Evolutionary conservation across 2,113 vertebrate genomes (phyloP), one percentile per base, ranked within the genome.

Genomic region (Candoia aspera): DNA sequence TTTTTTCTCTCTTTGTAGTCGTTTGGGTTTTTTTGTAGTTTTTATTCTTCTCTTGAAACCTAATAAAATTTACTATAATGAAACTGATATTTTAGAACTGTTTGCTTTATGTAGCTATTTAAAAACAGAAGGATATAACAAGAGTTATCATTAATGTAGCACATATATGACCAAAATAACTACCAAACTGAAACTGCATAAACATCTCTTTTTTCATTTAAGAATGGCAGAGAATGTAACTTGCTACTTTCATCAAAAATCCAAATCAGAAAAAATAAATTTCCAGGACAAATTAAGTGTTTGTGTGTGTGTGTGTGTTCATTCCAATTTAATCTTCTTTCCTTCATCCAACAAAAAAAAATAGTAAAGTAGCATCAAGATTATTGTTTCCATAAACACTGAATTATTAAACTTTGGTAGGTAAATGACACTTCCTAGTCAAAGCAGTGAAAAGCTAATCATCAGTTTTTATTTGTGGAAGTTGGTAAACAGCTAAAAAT

Each of bases 1-100:
- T 42, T 42, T 42, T 42, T 42, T 42, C 42, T 42, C 3, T 42
- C 42, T 42, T 42, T 42, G 42, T 42, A 42, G 42, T 42, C 3
- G 2, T 42, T 42, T 42, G 42, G 2, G 2, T 42, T 42, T 42
- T 42, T 42, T 42, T 42, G 42, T 42, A 42, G 42, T 42, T 42
- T 42, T 42, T 42, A 42, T 42, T 42, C 42, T 42, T 42, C 42
- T 42, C 42, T 42, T 42, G 42, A 42, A 42, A 42, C 42, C 42
- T 42, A 42, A 42, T 42, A 42, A 42, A 42, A 42, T 42, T 42
- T 42, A 42, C 42, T 42, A 42, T 42, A 42, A 42, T 42, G 42
- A 42, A 42, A 42, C 42, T 42, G 42, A 55, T 1, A 0, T 93
- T 89, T 92, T 83, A 86, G 87, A 94, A 93, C 49, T 42, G 6